Evolutionary conservation across 2,113 vertebrate species (phyloP), one percentile per base, ranked within the genome.

Genomic region (Chrysochloris asiatica): DNA sequence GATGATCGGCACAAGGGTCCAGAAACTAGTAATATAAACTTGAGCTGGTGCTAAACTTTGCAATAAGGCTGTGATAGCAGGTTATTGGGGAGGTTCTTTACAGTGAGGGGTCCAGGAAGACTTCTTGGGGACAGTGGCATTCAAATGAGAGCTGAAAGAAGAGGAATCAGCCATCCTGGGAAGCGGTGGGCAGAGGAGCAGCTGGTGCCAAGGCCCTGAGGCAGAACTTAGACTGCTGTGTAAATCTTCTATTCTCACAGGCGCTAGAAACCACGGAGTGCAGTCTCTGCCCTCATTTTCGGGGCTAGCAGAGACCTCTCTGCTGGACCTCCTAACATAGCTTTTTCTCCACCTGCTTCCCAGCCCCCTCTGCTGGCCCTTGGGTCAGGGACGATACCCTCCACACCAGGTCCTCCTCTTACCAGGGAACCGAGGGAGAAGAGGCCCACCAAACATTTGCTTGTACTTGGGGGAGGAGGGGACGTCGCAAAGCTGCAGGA

Each of bases 361-460:
- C 54, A n/a, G 59, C 69, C 88, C n/a, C 50, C 6, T 45, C 63
- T 67, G 33, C 33, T 8, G 33, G 63, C 12, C 21, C 63, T 52
- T 50, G 5, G n/a, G 72, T 72, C 90, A 86, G 67, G 73, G 63
- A 28, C 83, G 48, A 41, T 43, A 30, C 72, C 63, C 83, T 71
- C 36, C 21, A 36, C 19, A 47, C 43, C 16, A 2, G 1, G 45
- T 76, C 88, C 90, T 71, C 75, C 50, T 0, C 0, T 10, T 4
- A 22, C 50, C 88, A 61, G 79, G 45, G 80, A 86, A 81, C 61
- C 89, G 88, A 87, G n/a, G 47, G 10, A 56, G 10, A 56, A 52
- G 59, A 89, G 22, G 8, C 36, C 17, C 26, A 92, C 88, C 90
- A 90, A 93, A 83, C 90, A 95, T 73, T 88, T 90, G 83, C 41